Percentiles rank a stretch among this genome's conserved stretches.
phyloP scores from a whole-genome alignment of 1,140 invertebrate genomes.

The Aphidius gifuensis region DNA sequence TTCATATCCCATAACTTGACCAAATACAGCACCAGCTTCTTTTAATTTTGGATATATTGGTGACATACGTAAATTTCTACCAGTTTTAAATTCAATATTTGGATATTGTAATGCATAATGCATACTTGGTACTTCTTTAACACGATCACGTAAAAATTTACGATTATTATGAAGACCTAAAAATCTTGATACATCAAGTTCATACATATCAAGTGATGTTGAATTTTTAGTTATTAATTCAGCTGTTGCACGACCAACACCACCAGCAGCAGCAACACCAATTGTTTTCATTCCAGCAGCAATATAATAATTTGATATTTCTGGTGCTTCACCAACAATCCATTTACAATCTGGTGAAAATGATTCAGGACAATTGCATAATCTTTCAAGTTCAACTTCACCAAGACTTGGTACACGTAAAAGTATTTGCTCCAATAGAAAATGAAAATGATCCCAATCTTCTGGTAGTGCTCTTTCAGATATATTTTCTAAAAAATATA shows the following conservation, averaged over 20 bases:
- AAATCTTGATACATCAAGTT: conserved; percentile 90
- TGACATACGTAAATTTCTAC: conserved; percentile 90
- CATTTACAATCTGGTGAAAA: conserved; percentile 92
- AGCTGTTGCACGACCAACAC: conserved; percentile 85
- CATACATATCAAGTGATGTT: conserved; percentile 82
- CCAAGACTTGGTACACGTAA: conserved; percentile 77
- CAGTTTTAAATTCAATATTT: conserved; percentile 80
- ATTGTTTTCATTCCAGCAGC: conserved; percentile 94
- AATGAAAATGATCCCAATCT: conserved; percentile 96
- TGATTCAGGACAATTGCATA: conserved; percentile 87
- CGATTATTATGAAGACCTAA: conserved; percentile 94
- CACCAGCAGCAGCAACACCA: conserved; percentile 88
- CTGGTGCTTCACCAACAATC: conserved; percentile 89
- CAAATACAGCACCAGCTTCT: conserved; percentile 93
- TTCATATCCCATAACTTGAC: conserved; percentile 98
- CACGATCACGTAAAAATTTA: conserved; percentile 88
- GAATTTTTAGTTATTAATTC: conserved; percentile 85
- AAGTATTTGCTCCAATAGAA: conserved; percentile 81
- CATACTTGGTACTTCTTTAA: conserved; percentile 88
- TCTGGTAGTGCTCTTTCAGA: conserved; percentile 66
- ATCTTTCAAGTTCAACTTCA: conserved; percentile 68
- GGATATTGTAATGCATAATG: conserved; percentile 84
- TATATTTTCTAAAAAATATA: conserved; percentile 46
- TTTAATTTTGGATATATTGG: conserved; percentile 91
- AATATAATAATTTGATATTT: conserved; percentile 92